Base-by-base conservation (phyloP, 2,113 vertebrate species). In the Oncorhynchus mykiss region DNA sequence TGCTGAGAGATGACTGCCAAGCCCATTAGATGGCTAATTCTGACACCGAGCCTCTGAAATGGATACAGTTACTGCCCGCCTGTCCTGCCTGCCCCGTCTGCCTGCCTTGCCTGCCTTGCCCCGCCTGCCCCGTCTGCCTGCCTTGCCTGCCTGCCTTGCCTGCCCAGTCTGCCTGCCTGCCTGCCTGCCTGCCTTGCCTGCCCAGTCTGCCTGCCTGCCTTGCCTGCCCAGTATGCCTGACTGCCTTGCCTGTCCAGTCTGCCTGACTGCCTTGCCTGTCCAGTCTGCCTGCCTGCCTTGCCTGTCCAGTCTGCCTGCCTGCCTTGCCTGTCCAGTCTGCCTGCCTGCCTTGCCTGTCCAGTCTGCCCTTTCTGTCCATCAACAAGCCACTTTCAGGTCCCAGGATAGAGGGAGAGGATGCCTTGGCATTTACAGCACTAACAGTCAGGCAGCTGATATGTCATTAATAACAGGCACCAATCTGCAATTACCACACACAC, bases 21-120 rank as follows among this genome's bases (percentile, higher is more conserved):
- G 64, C 22, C 64, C 22, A 66, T 66, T 66, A 66, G 64, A 29
- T n/a, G 64, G 22, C 64, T 5, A 24, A 66, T 66, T 66, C 64
- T 54, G 51, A 54, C 64, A 66, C 64, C 3, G 3, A 25, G 12
- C 24, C 64, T 25, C n/a, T 12, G 64, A 27, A 24, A 16, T 27
- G 25, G 31, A 69, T 27, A 69, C 3, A 39, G 29, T 39, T 39
- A 9, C n/a, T 57, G 24, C 22, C 48, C 12, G 34, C 34, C 34
- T 39, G 71, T 2, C 31, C 5, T 31, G 31, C 31, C 6, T 34
- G 5, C 22, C 6, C 6, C 1, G 5, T 1, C 59, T 16, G 31
- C 9, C 49, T 39, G 54, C 2, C 27, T 24, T 65, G 39, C 67
- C 73, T 67, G 34, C 39, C 27, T n/a, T n/a, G n/a, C n/a, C n/a